Conservation (phyloP, 2,113 vertebrate species). For the Pica pica region DNA sequence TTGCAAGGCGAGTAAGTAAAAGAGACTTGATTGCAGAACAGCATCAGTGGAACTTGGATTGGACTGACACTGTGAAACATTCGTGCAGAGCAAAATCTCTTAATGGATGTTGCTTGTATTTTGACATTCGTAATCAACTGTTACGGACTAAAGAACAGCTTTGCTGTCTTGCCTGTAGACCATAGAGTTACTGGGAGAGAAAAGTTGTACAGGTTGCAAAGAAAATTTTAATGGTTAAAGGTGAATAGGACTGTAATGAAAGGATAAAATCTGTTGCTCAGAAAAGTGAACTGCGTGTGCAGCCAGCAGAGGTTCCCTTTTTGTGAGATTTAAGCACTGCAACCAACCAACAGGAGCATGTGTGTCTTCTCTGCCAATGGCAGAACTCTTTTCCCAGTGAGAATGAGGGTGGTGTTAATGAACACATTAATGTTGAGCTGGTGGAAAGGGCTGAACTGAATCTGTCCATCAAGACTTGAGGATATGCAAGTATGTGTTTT, state of each 20-base stretch:
- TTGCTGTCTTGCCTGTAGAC: background rate
- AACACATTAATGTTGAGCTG: background rate
- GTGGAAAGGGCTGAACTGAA: background rate
- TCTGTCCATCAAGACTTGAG: background rate
- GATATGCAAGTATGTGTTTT: background rate
- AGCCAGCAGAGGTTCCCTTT: background rate
- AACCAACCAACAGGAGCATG: fast-evolving
- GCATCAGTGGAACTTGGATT: background rate
- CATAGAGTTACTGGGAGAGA: background rate
- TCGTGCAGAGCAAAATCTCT: background rate
- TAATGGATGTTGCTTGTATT: background rate
- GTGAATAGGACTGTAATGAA: background rate
- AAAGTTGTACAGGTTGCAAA: background rate
- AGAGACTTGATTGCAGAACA: background rate
- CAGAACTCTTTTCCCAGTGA: background rate
- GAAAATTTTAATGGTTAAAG: background rate
- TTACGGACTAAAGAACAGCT: background rate
- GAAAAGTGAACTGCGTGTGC: background rate
- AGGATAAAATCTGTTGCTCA: background rate
- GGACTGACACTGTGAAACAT: background rate
- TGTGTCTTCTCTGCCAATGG: background rate
- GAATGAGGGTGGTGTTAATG: background rate
- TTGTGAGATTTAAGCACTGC: background rate
- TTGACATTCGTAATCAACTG: background rate
- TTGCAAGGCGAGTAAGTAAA: background rate